Percentiles rank a stretch among this genome's conserved stretches.
phyloP scores from a whole-genome alignment of 2,888 invertebrate species.

The Cybosia mesomella region DNA sequence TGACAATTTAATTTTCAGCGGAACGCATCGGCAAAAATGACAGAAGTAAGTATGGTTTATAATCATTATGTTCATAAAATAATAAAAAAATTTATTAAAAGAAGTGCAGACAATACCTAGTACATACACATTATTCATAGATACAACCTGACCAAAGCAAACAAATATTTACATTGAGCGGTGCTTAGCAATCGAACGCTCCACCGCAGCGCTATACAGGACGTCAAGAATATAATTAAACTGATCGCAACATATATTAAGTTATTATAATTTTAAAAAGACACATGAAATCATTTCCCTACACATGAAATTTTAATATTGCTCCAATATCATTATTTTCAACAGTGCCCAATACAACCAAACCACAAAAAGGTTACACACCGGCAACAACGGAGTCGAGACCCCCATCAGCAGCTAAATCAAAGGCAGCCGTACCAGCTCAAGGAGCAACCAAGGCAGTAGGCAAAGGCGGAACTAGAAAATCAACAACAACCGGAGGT shows the following conservation, averaged over 20 bases:
- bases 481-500: neutral
- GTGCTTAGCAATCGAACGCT: no score
- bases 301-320: neutral
- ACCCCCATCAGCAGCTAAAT: neutral
- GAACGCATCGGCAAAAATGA: conserved; percentile 13
- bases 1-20: conserved; percentile 8
- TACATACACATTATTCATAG: neutral
- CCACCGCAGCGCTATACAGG: no score
- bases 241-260: neutral
- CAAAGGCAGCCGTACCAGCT: no score
- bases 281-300: no score
- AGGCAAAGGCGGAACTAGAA: neutral
- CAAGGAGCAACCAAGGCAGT: neutral
- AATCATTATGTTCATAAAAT: neutral
- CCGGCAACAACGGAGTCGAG: neutral
- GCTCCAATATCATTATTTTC: neutral
- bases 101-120: no score
- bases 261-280: neutral
- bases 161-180: no score
- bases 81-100: neutral
- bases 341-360: neutral
- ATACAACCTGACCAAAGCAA: no score
- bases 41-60: conserved; percentile 14
- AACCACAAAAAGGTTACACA: neutral
- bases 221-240: neutral